Base-by-base conservation (phyloP, 2,888 invertebrate genomes). In the Pseudococcus longispinus region DNA sequence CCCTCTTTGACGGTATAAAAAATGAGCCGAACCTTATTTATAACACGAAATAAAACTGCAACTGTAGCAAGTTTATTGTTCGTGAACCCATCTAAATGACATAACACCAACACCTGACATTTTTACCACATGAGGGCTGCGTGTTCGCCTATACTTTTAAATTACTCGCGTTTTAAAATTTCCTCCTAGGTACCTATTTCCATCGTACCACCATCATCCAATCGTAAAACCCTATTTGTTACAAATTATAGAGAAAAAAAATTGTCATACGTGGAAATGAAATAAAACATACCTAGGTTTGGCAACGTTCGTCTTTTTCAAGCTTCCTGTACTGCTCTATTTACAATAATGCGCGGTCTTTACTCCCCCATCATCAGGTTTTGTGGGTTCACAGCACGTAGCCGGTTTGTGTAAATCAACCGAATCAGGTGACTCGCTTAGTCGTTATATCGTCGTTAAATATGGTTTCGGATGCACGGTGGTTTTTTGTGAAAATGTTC, bases 391-490 rank as follows among this genome's bases (percentile, higher is more conserved):
- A 74, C 86, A 26, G 77, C 80, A 55, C 77, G 55, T 80, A 86
- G 86, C 86, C 86, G 86, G 86, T 86, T 86, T 74, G 32, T 80
- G 86, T 86, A 86, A 86, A 86, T 86, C 80, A 86, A 86, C 86
- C 86, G 77, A 86, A 86, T 86, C 86, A 80, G 86, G 86, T 86
- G 86, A 77, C 84, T 60, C 65, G 42, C 77, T 86, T 20, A 23
- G 77, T 77, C 86, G 86, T 86, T 86, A 55, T 26, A 51, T 51
- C 29, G 51, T 29, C 51, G 77, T 86, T 51, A 32, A 51, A 86
- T 86, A 86, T 86, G 86, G 86, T 86, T 86, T 86, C 51, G 51
- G 51, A 55, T 80, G 23, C 65, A 65, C 84, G 84, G 60, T 84
- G 18, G 29, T 42, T 65, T 84, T 65, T 37, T n/a, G 3, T 20